A percentile compares a stretch with the other conserved stretches of the same genome.
Evolutionary conservation across 2,113 vertebrate genomes (phyloP).

Genomic region (Pelecanus crispus): DNA sequence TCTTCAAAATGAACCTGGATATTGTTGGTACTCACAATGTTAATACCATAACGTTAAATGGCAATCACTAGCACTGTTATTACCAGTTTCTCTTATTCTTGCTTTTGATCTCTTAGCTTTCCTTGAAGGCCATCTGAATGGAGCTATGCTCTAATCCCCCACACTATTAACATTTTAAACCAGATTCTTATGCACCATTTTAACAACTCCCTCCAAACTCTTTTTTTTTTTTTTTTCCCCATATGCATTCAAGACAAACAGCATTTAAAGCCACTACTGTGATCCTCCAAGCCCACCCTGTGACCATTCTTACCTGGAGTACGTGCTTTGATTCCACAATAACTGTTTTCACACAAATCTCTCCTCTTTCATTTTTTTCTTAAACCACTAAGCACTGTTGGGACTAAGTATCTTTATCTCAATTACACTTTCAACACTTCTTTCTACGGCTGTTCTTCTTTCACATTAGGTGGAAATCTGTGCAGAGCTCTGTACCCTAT

Average conservation of each 20-base stretch:
- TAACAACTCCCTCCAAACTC: neutral
- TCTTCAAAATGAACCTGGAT: neutral
- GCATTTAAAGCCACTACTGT: neutral
- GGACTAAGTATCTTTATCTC: neutral
- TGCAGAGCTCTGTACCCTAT: neutral
- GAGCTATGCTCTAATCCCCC: neutral
- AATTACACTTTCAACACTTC: neutral
- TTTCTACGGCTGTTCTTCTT: neutral
- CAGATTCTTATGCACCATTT: neutral
- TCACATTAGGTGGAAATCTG: neutral
- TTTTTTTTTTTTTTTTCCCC: neutral
- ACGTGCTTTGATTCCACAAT: neutral
- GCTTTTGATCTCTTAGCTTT: neutral
- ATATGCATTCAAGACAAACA: neutral
- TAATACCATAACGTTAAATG: neutral
- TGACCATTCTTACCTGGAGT: neutral
- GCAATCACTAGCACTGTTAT: neutral
- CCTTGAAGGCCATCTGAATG: neutral
- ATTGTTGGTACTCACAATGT: neutral
- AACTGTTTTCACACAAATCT: neutral
- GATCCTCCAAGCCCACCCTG: neutral
- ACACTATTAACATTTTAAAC: neutral
- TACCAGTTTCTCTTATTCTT: neutral
- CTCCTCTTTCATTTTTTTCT: neutral
- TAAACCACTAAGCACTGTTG: neutral